These are phyloP conservation scores for Trichoplusia ni DNA, from an alignment of 1,140 invertebrate species.

Conservation along the genomic window DNA sequence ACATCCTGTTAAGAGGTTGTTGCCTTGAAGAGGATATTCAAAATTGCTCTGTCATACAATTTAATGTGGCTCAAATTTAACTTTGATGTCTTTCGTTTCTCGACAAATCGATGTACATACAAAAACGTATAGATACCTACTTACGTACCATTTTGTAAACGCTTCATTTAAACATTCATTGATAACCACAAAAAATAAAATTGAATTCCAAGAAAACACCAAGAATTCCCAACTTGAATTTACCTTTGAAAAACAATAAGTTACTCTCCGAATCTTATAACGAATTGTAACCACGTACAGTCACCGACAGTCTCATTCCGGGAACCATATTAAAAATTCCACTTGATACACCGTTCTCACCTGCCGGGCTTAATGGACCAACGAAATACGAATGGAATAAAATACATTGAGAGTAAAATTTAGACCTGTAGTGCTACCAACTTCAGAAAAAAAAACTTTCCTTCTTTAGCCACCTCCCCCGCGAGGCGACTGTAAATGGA, in stretches of 20 bases:
- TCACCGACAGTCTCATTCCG: constrained; percentile 27
- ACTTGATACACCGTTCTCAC: constrained; percentile 30
- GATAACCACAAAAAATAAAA: background rate
- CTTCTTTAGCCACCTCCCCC: constrained; percentile 40
- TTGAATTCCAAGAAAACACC: background rate
- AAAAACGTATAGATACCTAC: too few relatives aligned
- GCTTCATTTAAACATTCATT: too few relatives aligned
- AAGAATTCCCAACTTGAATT: background rate
- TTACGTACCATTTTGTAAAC: too few relatives aligned
- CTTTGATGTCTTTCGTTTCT: too few relatives aligned
- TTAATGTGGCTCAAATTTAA: too few relatives aligned
- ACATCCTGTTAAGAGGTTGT: too few relatives aligned
- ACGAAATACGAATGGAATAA: constrained; percentile 26
- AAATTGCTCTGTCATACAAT: too few relatives aligned
- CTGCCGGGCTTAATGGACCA: constrained; percentile 28
- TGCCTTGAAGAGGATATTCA: too few relatives aligned
- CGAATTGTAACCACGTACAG: constrained; percentile 28
- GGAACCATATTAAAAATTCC: constrained; percentile 32
- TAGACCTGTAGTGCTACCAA: background rate
- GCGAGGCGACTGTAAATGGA: constrained; percentile 51
- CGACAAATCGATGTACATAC: too few relatives aligned
- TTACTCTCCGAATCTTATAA: constrained; percentile 19
- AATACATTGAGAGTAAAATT: constrained; percentile 29
- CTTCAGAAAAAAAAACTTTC: constrained; percentile 14
- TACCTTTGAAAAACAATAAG: constrained; percentile 23